Conservation (phyloP, 2,888 invertebrate species). For the Nephrotoma guestfalica region DNA sequence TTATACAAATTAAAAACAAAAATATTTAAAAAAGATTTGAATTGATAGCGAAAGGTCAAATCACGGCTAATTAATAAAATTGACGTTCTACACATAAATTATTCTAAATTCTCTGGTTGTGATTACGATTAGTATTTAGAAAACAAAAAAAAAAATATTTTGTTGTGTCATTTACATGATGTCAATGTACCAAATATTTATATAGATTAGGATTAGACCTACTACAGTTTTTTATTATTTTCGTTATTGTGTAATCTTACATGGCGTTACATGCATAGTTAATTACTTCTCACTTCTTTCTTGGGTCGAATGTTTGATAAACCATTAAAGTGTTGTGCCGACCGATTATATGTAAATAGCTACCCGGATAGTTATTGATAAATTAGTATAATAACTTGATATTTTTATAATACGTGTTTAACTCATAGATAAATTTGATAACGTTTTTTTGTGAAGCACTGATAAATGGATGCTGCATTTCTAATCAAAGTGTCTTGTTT, state of each 20-base stretch:
- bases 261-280: background rate
- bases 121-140: background rate
- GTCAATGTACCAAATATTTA: background rate
- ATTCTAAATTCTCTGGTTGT: background rate
- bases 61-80: background rate
- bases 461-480: too few relatives aligned
- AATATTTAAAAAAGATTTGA: background rate
- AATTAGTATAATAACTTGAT: background rate
- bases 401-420: background rate
- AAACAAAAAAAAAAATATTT: background rate
- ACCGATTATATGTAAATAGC: background rate
- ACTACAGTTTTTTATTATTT: background rate
- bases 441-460: background rate
- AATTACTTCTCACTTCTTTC: background rate
- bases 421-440: background rate
- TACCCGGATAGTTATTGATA: background rate
- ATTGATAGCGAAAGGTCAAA: background rate
- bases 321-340: background rate
- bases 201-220: background rate
- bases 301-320: background rate
- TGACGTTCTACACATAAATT: background rate
- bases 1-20: background rate
- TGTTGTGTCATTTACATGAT: background rate
- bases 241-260: background rate
- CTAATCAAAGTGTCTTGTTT: too few relatives aligned